Evolutionary conservation across 2,113 vertebrate species (phyloP), one percentile per base, ranked within the genome.

Genomic region (Dicerorhinus sumatrensis): DNA sequence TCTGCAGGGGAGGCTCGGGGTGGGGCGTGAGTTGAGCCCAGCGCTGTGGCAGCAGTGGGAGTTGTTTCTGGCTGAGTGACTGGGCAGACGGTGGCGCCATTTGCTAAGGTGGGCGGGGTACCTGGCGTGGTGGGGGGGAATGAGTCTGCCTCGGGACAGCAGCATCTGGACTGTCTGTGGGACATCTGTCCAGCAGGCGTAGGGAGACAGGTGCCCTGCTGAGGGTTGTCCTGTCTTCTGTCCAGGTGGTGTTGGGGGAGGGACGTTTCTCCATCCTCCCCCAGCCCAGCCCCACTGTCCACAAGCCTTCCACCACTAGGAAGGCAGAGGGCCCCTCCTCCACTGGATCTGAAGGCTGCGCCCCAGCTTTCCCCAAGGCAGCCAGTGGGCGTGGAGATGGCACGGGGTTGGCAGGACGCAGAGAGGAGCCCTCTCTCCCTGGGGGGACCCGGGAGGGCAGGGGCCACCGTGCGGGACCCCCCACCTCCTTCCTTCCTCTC

Each of bases 321-420:
- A 48, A 67, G 79, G n/a, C 80, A 18, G 54, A 33, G 84, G 33
- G 31, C 13, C 48, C 46, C 76, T 23, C 7, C 39, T 29, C 16
- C 7, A 0, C 51, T 3, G 5, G 12, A 6, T 39, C 3, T 3
- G 6, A 36, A 63, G 75, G n/a, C 56, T 48, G 9, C n/a, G 4
- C 4, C 36, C 65, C 11, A 20, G 67, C 56, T 42, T 36, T 72
- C 70, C 29, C 60, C 60, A 2, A 65, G 23, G 48, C 62, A 20
- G 36, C 39, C 8, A 2, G 63, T n/a, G 65, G 46, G 65, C 0
- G 1, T 7, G 39, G 67, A 73, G 56, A 17, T 18, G 79, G 54
- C 42, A 0, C 0, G 0, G 51, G 54, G 51, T 39, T 46, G 20
- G 65, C 58, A 56, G 51, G 27, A 58, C 58, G 4, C n/a, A 13